Base-by-base conservation (phyloP, 2,888 invertebrate genomes). In the Euspilapteryx auroguttella region DNA sequence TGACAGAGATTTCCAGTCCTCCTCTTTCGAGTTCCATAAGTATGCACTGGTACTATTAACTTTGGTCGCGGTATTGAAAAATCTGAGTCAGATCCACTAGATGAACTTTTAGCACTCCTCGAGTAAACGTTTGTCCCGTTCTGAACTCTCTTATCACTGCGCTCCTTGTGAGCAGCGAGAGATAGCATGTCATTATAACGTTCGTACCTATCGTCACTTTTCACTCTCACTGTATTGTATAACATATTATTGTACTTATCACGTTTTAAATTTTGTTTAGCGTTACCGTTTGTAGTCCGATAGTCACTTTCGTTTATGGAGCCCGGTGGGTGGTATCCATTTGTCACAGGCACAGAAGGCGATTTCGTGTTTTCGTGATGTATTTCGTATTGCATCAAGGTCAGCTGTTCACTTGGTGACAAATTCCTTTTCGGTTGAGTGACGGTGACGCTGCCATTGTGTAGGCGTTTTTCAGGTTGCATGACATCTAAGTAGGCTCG, bases 21-120 rank as follows among this genome's bases (percentile, higher is more conserved):
- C 35, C 91, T 77, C 47, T 86, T 85, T 38, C 89, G 79, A 35
- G 84, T 80, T 31, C 89, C 91, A 50, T 91, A 91, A 14, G 91
- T 90, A 68, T 92, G 91, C 35, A 91, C 88, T 30, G 92, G 91
- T 39, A 91, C 91, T 49, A 92, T 89, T 41, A 92, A 78, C 48
- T 90, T 86, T 17, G 92, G 91, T 44, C 92, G 76, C 3, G 92
- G 92, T 56, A 92, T 92, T 37, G 84, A 81, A 62, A 91, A 91
- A 46, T 86, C 87, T 32, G 81, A 82, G 42, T 80, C 81, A 3
- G 77, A 77, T 33, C 73, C 68, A 43, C 76, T 77, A n/a, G 76
- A 69, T 3, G 73, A 69, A 54, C 69, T 75, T 55, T 75, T 75
- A 28, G 73, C 65, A 66, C 75, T 75, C 40, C 64, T 49, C 25